A percentile compares a stretch with the other conserved stretches of the same genome.
phyloP scores from a whole-genome alignment of 1,140 invertebrate species.

The Cydia amplana region DNA sequence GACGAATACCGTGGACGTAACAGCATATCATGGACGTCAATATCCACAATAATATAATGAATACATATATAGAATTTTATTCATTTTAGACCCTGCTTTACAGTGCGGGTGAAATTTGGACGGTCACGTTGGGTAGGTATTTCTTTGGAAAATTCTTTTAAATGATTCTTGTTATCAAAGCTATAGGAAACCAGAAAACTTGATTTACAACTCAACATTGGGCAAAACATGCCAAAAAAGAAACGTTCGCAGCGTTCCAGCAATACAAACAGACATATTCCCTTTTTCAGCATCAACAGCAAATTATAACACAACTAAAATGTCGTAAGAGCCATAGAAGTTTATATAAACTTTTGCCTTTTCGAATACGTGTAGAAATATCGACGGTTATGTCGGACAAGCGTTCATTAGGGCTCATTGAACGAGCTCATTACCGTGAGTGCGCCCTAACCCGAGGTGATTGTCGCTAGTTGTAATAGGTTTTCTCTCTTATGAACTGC shows the following conservation, averaged over 20 bases:
- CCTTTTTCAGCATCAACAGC: neutral
- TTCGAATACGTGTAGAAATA: neutral
- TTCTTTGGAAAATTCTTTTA: too few relatives aligned
- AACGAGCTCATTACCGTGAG: slow-evolving; percentile 53
- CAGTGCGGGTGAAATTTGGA: too few relatives aligned
- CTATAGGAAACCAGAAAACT: neutral
- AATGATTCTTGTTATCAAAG: neutral
- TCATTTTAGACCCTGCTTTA: too few relatives aligned
- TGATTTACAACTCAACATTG: neutral
- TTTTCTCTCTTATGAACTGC: slow-evolving; percentile 35
- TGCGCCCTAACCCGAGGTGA: slow-evolving; percentile 37
- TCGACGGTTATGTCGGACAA: slow-evolving; percentile 30
- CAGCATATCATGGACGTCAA: too few relatives aligned
- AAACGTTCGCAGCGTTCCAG: neutral
- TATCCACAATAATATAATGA: too few relatives aligned
- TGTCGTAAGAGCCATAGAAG: neutral
- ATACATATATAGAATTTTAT: too few relatives aligned
- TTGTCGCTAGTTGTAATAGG: slow-evolving; percentile 43
- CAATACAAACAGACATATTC: neutral
- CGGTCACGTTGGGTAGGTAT: too few relatives aligned
- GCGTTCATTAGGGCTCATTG: slow-evolving; percentile 48
- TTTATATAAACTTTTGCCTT: neutral
- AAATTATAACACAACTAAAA: neutral
- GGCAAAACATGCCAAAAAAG: neutral
- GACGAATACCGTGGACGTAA: too few relatives aligned